phyloP scores from a whole-genome alignment of 2,888 invertebrate genomes.

The Xestia xanthographa region DNA sequence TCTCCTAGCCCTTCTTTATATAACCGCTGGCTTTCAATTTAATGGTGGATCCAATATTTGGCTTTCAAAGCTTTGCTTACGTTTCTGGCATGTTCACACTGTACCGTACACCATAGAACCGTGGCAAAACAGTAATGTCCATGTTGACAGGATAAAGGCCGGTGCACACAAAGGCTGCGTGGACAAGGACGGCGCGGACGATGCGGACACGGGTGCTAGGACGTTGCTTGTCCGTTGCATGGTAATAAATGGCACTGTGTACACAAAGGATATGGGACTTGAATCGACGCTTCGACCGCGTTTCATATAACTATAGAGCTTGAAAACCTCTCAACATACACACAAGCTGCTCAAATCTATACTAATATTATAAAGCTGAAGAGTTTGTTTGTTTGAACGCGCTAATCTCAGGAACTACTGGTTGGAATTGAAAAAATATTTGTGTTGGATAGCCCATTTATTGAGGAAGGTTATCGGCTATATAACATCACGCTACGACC shows the following conservation, averaged over 20 bases:
- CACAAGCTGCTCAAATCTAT: too few species aligned
- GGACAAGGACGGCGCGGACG: slow-evolving; percentile 13
- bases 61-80: neutral
- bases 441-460: too few species aligned
- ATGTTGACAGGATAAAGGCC: slow-evolving; percentile 30
- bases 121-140: slow-evolving; percentile 15
- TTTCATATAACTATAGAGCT: neutral
- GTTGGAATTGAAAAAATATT: too few species aligned
- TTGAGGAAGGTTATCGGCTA: too few species aligned
- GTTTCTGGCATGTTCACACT: neutral
- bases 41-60: neutral
- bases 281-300: slow-evolving; percentile 4
- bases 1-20: neutral
- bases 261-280: slow-evolving; percentile 12
- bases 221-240: slow-evolving; percentile 22
- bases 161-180: slow-evolving; percentile 29
- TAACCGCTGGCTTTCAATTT: neutral
- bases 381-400: too few species aligned
- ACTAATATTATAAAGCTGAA: too few species aligned
- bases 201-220: neutral
- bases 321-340: too few species aligned
- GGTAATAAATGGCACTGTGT: slow-evolving; percentile 33
- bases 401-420: too few species aligned
- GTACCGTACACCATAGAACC: neutral
- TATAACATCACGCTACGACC: too few species aligned